Base-by-base conservation (phyloP, 2,797 vertebrate genomes). In the Hybognathus amarus region DNA sequence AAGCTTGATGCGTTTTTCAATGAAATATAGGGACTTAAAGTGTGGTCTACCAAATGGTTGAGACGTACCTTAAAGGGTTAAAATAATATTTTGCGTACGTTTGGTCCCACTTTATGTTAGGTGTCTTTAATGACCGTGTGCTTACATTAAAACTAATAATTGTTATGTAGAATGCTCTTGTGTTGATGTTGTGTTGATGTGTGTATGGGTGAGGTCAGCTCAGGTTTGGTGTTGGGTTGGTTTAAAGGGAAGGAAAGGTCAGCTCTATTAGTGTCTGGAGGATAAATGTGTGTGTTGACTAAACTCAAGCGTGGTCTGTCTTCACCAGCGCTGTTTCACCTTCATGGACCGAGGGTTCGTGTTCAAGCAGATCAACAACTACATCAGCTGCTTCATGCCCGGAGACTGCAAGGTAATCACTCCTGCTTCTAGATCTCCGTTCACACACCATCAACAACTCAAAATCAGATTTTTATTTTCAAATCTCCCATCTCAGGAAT, bases 341-440 rank as follows among this genome's bases (percentile, higher is more conserved):
- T 97, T 99, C 89, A 98, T 99, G 97, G 98, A 99, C 88, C 93
- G 98, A 91, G 97, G 97, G 86, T 99, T 99, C 71, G 94, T 97
- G 73, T 98, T 99, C 92, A 99, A 98, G 87, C 98, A 97, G 92
- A 99, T 99, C 91, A 99, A 99, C 94, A 97, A 96, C 93, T 99
- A 99, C 92, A 97, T 97, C 92, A 97, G 96, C 92, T 97, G 96
- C 91, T 99, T 99, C 89, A 89, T 97, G 76, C 97, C 97, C 8
- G 97, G 97, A 92, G 98, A 99, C 90, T 94, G 97, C 0, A 99
- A 98, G 96, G 98, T 99, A 92, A 42, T 2, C 75, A 6, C 30
- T 80, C 4, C 15, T 24, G 10, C 7, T 20, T 12, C 12, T 12
- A 54, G 22, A 33, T 40, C 15, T 64, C 17, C 7, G 59, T 20